phyloP scores from a whole-genome alignment of 1,140 invertebrate species.

The Rhopalosiphum padi region DNA sequence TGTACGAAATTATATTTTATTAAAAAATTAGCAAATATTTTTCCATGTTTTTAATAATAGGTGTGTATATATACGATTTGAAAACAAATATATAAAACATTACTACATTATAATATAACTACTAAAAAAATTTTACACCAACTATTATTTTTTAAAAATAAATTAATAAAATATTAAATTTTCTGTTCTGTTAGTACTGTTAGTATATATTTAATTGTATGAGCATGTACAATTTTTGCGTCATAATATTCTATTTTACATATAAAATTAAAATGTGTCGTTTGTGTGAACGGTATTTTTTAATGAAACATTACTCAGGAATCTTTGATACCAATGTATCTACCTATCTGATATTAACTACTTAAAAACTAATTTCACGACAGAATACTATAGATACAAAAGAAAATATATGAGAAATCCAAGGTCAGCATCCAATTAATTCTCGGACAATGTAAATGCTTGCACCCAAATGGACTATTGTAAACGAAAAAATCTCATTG shows the following conservation, averaged over 20 bases:
- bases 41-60: not conserved
- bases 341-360: slow-evolving; percentile 8
- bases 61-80: not conserved
- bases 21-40: not conserved
- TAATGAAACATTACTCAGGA: not conserved
- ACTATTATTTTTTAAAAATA: not conserved
- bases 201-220: not conserved
- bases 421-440: slow-evolving; percentile 54
- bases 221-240: not conserved
- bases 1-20: not conserved
- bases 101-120: not conserved
- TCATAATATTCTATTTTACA: not conserved
- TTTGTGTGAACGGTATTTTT: not conserved
- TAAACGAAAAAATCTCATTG: slow-evolving; percentile 43
- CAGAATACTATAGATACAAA: slow-evolving; percentile 43
- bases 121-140: not conserved
- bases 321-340: not conserved
- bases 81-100: not conserved
- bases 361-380: slow-evolving; percentile 49
- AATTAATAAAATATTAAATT: not conserved
- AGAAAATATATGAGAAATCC: slow-evolving; percentile 52
- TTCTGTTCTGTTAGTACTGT: not conserved
- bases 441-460: slow-evolving; percentile 55
- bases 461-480: slow-evolving; percentile 53
- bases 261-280: not conserved